Conservation (phyloP, 2,113 vertebrate genomes). For the Percina caprodes region DNA sequence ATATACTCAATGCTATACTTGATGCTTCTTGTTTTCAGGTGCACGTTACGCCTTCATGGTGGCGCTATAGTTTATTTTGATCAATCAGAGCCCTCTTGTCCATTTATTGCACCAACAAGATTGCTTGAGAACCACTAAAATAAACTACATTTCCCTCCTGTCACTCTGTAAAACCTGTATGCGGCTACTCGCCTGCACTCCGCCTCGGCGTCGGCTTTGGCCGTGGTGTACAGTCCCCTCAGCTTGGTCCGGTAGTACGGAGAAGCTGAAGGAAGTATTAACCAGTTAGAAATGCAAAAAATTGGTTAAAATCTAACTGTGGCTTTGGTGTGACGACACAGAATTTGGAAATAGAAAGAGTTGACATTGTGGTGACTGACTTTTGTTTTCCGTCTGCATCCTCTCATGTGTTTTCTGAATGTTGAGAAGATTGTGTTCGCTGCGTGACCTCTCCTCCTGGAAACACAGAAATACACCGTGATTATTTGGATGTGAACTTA, state of each 20-base stretch:
- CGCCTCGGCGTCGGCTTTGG: conserved; percentile 92
- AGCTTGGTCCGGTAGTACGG: conserved; percentile 95
- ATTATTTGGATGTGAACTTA: neutral
- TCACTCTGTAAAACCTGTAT: neutral
- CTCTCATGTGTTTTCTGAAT: conserved; percentile 95
- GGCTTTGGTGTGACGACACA: neutral
- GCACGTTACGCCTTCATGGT: too few relatives aligned
- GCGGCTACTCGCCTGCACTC: conserved; percentile 89
- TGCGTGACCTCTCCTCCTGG: conserved; percentile 92
- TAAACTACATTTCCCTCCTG: too few relatives aligned
- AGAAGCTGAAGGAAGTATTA: conserved; percentile 83
- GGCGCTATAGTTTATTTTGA: too few relatives aligned
- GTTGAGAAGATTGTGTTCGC: conserved; percentile 94
- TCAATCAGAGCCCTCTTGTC: too few relatives aligned
- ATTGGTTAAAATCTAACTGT: too few relatives aligned
- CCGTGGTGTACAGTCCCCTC: conserved; percentile 92
- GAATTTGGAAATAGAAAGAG: neutral
- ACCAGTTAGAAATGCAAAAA: neutral
- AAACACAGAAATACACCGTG: neutral
- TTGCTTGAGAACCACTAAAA: neutral
- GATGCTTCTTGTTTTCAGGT: too few relatives aligned
- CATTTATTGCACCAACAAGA: neutral
- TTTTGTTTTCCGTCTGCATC: conserved; percentile 96
- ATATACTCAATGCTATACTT: too few relatives aligned
- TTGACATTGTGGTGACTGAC: conserved; percentile 72